These are phyloP conservation scores for Hoplias malabaricus DNA, from an alignment of 2,113 vertebrate genomes.

Conservation along the genomic window DNA sequence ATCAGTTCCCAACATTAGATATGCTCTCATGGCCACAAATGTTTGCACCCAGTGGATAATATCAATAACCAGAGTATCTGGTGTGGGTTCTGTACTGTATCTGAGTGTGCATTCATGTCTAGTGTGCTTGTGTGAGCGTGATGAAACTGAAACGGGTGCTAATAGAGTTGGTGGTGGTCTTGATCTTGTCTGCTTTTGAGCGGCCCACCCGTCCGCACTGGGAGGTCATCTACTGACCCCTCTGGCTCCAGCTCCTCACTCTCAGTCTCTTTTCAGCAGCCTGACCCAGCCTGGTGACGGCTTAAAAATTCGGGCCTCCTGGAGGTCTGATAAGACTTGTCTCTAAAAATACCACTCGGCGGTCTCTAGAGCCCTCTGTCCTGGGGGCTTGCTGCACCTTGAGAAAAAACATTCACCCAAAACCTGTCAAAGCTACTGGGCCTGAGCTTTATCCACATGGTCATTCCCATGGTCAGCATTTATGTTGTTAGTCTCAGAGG, in stretches of 20 bases:
- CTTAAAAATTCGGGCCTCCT: conserved; percentile 20
- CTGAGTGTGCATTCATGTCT: not conserved
- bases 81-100: not conserved
- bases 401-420: conserved; percentile 34
- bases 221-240: conserved; percentile 41
- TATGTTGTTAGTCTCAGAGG: not conserved
- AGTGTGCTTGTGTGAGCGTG: conserved; percentile 3
- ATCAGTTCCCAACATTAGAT: no score
- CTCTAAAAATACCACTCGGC: conserved; percentile 50
- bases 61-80: no score
- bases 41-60: no score
- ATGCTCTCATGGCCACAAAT: no score
- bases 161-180: conserved; percentile 43
- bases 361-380: conserved; percentile 17
- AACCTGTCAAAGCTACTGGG: conserved; percentile 20
- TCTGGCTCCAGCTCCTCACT: conserved; percentile 16
- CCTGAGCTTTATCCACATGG: not conserved
- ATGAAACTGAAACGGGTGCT: not conserved
- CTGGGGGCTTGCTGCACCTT: not conserved
- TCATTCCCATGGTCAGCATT: not conserved
- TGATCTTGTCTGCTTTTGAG: conserved; percentile 49
- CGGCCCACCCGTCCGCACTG: not conserved
- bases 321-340: conserved; percentile 45
- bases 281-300: conserved; percentile 28
- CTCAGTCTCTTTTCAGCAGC: conserved; percentile 26